Conservation (phyloP, 2,888 invertebrate genomes). For the Athalia circularis region DNA sequence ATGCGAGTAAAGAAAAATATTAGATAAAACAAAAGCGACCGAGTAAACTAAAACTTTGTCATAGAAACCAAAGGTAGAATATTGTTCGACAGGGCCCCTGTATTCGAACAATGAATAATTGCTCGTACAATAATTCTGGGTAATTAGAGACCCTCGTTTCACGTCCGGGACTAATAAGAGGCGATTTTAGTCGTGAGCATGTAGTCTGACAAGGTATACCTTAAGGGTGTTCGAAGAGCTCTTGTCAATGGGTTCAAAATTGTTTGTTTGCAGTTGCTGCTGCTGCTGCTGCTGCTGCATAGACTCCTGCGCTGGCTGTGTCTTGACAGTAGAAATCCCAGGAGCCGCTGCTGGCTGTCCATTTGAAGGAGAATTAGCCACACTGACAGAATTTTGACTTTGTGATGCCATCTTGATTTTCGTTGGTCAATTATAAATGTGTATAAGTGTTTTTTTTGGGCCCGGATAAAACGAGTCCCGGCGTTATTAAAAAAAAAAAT, state of each 20-base stretch:
- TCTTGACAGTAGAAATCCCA: slow-evolving; percentile 52
- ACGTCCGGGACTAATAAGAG: background rate
- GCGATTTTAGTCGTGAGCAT: background rate
- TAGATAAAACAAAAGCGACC: background rate
- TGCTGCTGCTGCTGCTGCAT: slow-evolving; percentile 55
- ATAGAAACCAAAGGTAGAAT: too few relatives aligned
- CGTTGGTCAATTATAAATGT: slow-evolving; percentile 19
- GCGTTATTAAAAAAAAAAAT: too few relatives aligned
- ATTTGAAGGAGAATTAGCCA: slow-evolving; percentile 58
- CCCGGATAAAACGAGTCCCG: too few relatives aligned
- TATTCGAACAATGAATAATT: too few relatives aligned
- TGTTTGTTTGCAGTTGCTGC: slow-evolving; percentile 65
- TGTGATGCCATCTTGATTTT: slow-evolving; percentile 67
- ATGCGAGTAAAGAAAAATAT: background rate
- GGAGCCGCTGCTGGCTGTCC: slow-evolving; percentile 59
- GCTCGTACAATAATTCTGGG: too few relatives aligned
- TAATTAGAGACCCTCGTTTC: background rate
- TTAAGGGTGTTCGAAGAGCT: slow-evolving; percentile 72
- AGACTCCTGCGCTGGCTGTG: slow-evolving; percentile 20
- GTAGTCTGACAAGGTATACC: slow-evolving; percentile 58
- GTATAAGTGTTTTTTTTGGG: background rate
- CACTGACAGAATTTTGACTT: slow-evolving; percentile 60
- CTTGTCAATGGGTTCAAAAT: slow-evolving; percentile 71
- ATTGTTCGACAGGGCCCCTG: too few relatives aligned
- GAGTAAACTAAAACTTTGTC: background rate